Evolutionary conservation across 2,888 invertebrate species (phyloP), one percentile per base, ranked within the genome.

Genomic region (Dasypolia templi): DNA sequence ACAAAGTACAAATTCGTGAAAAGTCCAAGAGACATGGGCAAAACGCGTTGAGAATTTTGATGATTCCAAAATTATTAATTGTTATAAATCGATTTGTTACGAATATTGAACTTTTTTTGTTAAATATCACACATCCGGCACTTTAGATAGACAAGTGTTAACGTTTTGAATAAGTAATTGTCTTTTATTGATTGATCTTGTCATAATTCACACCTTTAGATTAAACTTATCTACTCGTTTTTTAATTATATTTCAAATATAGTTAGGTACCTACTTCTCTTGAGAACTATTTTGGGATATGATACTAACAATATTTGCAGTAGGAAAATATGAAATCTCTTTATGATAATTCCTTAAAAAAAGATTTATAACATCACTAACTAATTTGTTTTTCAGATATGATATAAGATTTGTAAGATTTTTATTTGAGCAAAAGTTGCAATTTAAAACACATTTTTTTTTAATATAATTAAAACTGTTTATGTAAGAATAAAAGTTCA

Each of bases 81-180:
- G 89, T 89, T 84, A 78, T 79, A 70, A 93, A 94, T 93, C 89
- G 87, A 94, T 94, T 94, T 89, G 94, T 81, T 91, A 90, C 93
- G 93, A 92, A 90, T 90, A 82, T 88, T 77, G 87, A 83, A 77
- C 69, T 87, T 90, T 90, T 75, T 91, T 89, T 90, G 82, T 87
- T 86, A 88, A 84, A 85, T 81, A 89, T 89, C 86, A 78, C 83
- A 90, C 84, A 87, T 90, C 87, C 88, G 91, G 90, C 78, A 84
- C 69, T 87, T 77, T 82, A 69, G 67, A 72, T 81, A 71, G 73
- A 67, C 68, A 81, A 83, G 81, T 88, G 81, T 81, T 79, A 87
- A 83, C 62, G 35, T 76, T 81, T 56, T 58, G 35, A 49, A 35
- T 68, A 44, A 58, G 42, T 70, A 51, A 72, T 72, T 72, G 66